Evolutionary conservation across 2,888 invertebrate species (phyloP).

Genomic region (Sisyra terminalis): DNA sequence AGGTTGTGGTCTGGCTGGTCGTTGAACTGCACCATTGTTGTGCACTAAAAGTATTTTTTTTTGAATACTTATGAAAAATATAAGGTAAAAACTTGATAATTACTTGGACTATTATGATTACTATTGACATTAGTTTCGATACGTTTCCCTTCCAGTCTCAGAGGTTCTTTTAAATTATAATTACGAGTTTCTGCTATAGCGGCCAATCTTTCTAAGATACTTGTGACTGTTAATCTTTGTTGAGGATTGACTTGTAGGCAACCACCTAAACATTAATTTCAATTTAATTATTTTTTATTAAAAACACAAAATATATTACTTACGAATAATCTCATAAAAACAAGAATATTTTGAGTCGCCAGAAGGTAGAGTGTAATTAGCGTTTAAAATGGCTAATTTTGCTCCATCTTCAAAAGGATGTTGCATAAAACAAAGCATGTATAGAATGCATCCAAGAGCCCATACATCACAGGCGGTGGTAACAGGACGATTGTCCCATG

Average conservation of each 20-base stretch:
- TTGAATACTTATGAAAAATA: no score
- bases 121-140: constrained; percentile 14
- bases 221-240: constrained; percentile 60
- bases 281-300: no score
- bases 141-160: constrained; percentile 44
- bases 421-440: constrained; percentile 76
- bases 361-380: constrained; percentile 75
- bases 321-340: constrained; percentile 80
- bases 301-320: constrained; percentile 22
- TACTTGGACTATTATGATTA: constrained; percentile 16
- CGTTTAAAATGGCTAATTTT: constrained; percentile 91
- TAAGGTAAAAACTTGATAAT: constrained; percentile 16
- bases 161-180: constrained; percentile 65
- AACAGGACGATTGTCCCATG: constrained; percentile 90
- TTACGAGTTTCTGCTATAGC: constrained; percentile 76
- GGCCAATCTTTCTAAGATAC: constrained; percentile 69
- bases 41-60: constrained; percentile 4
- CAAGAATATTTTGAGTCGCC: constrained; percentile 65
- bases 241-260: constrained; percentile 71
- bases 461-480: constrained; percentile 86
- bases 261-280: no score
- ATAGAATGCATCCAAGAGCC: constrained; percentile 94
- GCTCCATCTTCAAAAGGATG: constrained; percentile 96
- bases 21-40: not conserved
- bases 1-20: constrained; percentile 16